These are phyloP conservation scores for Sternotherus odoratus DNA, from an alignment of 2,797 vertebrate genomes.

Conservation along the genomic window DNA sequence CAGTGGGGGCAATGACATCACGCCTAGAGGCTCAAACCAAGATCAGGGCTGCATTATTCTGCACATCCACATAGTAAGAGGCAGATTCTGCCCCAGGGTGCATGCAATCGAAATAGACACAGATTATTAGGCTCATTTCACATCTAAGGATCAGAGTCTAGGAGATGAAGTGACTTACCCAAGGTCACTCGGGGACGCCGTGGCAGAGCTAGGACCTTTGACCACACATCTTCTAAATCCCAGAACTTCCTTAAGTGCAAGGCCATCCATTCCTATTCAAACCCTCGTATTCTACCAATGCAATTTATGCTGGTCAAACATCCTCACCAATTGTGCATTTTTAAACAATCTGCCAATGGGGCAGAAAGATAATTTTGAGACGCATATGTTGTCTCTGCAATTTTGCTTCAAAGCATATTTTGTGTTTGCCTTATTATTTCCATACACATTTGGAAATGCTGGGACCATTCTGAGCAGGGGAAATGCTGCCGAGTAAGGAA, in stretches of 20 bases:
- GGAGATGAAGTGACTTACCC: fast-evolving
- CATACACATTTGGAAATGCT: neutral
- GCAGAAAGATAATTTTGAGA: neutral
- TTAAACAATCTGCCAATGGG: fast-evolving
- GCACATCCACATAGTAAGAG: neutral
- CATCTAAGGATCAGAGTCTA: fast-evolving
- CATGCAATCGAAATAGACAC: fast-evolving
- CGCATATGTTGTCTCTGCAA: fast-evolving
- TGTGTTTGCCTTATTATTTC: neutral
- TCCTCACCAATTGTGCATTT: fast-evolving
- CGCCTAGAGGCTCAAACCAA: neutral
- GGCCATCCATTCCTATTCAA: fast-evolving
- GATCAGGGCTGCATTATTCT: neutral
- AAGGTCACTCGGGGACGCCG: fast-evolving
- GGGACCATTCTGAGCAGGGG: neutral
- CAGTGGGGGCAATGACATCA: fast-evolving
- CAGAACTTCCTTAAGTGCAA: fast-evolving
- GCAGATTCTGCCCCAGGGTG: neutral
- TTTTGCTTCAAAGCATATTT: neutral
- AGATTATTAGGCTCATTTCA: neutral
- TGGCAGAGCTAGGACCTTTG: neutral
- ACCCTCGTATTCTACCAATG: fast-evolving
- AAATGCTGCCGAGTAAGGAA: neutral
- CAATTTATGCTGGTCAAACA: fast-evolving
- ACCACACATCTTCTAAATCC: fast-evolving